These are phyloP conservation scores for Mionectes olivaceus DNA, from an alignment of 2,797 vertebrate species.

Conservation along the genomic window DNA sequence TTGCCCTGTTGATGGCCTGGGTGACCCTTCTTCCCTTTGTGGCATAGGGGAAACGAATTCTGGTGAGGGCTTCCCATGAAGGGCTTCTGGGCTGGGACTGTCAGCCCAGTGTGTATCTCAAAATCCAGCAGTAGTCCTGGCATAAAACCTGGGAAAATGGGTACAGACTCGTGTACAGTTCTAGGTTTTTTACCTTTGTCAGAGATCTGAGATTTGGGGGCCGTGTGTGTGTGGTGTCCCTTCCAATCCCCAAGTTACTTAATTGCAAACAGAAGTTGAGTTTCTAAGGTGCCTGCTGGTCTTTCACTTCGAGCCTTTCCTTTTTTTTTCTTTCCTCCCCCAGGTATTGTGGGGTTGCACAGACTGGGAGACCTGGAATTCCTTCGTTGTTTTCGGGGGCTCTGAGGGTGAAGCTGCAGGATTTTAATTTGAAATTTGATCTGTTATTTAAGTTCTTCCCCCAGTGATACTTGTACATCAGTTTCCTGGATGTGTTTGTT, in stretches of 20 bases:
- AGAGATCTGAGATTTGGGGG: not conserved
- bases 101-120: not conserved
- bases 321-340: not conserved
- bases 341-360: not conserved
- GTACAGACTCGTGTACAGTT: rapidly evolving
- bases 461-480: not conserved
- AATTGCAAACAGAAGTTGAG: not conserved
- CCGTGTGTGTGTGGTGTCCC: not conserved
- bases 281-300: not conserved
- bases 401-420: not conserved
- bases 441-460: not conserved
- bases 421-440: not conserved
- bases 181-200: not conserved
- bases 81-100: not conserved
- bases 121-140: not conserved
- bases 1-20: not conserved
- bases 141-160: not conserved
- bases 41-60: not conserved
- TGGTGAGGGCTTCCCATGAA: not conserved
- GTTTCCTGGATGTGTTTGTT: not conserved
- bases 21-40: rapidly evolving
- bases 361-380: not conserved
- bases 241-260: not conserved
- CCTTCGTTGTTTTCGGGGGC: not conserved
- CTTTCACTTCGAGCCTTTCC: not conserved